Evolutionary conservation across 92 coral and sea anemone species (phyloP), one percentile per base, ranked within the genome.

Genomic region (Palythoa caribaeorum): DNA sequence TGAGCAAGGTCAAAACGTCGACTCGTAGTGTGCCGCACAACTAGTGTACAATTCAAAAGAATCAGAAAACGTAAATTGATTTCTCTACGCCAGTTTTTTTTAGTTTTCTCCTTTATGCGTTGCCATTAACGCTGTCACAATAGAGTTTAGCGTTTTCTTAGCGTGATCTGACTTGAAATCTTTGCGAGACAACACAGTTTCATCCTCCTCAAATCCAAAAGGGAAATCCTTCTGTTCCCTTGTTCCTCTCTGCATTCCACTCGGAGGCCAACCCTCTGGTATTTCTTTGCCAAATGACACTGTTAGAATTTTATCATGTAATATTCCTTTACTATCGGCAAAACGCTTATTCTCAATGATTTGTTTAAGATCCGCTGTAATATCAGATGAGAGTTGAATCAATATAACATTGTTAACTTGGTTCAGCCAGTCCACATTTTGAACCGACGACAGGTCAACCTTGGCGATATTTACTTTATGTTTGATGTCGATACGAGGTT

Each of bases 221-320:
- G 76, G 68, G 71, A 94, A 94, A 77, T 94, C 96, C 55, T 88
- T 90, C 44, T 65, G 83, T 57, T 96, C 93, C 3, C 62, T 78
- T 1, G 88, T 54, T 37, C 84, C 84, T 9, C 89, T 87, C 53
- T 87, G 60, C 15, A 91, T 59, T 6, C 98, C 97, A 6, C 47
- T 47, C 1, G 99, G 98, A 1, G 99, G 98, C 99, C 98, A 97
- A 11, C 92, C 94, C 12, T 89, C 37, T 0, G 95, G 83, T 9
- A 93, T 77, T 20, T 89, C 83, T 13, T 84, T 92, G 17, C 99
- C 99, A 79, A 97, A 97, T 3, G 99, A 88, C 19, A 97, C 90
- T 4, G 93, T 90, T 7, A 97, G 72, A 17, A 97, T 85, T 51
- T 94, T 91, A 8, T 89, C 94, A 74, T 97, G 95, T 53, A 97